Base-by-base conservation (phyloP, 2,888 invertebrate genomes). In the Meiosimyza platycephala region DNA sequence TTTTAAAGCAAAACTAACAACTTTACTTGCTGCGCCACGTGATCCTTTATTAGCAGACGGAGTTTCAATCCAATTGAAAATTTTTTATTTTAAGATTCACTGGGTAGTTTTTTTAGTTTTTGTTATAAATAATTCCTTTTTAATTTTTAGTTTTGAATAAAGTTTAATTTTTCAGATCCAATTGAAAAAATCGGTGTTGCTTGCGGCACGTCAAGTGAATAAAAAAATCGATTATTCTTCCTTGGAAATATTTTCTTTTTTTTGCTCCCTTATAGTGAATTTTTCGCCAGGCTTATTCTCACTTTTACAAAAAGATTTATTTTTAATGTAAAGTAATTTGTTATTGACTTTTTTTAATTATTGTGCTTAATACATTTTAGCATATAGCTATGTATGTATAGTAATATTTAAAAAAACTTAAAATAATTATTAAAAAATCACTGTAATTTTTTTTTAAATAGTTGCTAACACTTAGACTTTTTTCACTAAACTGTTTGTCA, bases 211-310 rank as follows among this genome's bases (percentile, higher is more conserved):
- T 40, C 18, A n/a, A 47, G 69, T 48, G 40, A 28, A 28, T 6
- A 68, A 47, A 40, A 72, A 65, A 65, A 72, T 72, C 71, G 71
- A 72, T 72, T 65, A 65, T 65, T 33, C 60, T 52, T 66, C 9
- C 13, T 48, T 57, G 12, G 9, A 16, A 40, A n/a, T 22, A 12
- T 54, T 66, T 12, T n/a, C 47, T 6, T 55, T 18, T 64, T 51
- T 51, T 51, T 16, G n/a, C 12, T 51, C 51, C 50, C 6, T 64
- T 22, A 28, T 51, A 48, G 48, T 48, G n/a, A 18, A 64, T 15
- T 51, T 4, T 64, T 28, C 59, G 28, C 18, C 7, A 16, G 48
- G 6, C 12, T 15, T 63, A 28, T 28, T 4, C 64, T 28, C 22
- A 7, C 18, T 51, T 22, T 12, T 28, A 3, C 28, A 28, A 28